Evolutionary conservation across 2,888 invertebrate species (phyloP).

Genomic region (Herminia tarsipennalis): DNA sequence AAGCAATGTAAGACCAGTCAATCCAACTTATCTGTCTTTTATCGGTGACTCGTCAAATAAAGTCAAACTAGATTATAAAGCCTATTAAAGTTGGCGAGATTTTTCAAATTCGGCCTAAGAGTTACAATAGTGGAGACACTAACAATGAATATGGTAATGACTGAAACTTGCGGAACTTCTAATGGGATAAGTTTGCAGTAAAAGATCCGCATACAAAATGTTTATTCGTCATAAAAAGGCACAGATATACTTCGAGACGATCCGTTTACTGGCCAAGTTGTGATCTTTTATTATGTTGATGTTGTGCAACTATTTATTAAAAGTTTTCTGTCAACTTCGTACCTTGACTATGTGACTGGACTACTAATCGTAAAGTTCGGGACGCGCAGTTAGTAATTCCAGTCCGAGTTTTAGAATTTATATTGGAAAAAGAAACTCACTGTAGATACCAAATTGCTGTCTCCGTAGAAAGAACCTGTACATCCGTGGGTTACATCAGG

Average conservation of each 20-base stretch:
- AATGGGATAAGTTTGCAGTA: constrained; percentile 60
- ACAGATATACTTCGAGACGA: constrained; percentile 19
- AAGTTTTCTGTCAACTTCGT: constrained; percentile 11
- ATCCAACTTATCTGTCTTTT: not conserved
- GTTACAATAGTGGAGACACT: constrained; percentile 12
- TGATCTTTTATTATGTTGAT: constrained; percentile 22
- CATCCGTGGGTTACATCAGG: too few relatives aligned
- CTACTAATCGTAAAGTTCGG: constrained; percentile 8
- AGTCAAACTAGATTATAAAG: constrained; percentile 1
- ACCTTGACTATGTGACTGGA: constrained; percentile 1
- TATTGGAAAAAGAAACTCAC: too few relatives aligned
- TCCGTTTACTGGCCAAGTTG: constrained; percentile 21
- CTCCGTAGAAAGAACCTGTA: too few relatives aligned
- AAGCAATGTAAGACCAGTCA: not conserved
- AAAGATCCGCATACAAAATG: constrained; percentile 55
- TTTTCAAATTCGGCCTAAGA: constrained; percentile 1
- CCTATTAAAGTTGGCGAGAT: constrained; percentile 5
- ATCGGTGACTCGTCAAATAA: constrained; percentile 1
- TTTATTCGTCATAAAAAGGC: constrained; percentile 28
- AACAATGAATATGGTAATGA: constrained; percentile 37
- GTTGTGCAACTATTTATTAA: constrained; percentile 21
- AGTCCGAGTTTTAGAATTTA: not conserved
- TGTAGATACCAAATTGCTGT: not conserved
- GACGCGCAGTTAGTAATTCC: not conserved
- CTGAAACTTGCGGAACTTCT: constrained; percentile 33